Conservation (phyloP, 2,113 vertebrate genomes). For the Neopipo cinnamomea region DNA sequence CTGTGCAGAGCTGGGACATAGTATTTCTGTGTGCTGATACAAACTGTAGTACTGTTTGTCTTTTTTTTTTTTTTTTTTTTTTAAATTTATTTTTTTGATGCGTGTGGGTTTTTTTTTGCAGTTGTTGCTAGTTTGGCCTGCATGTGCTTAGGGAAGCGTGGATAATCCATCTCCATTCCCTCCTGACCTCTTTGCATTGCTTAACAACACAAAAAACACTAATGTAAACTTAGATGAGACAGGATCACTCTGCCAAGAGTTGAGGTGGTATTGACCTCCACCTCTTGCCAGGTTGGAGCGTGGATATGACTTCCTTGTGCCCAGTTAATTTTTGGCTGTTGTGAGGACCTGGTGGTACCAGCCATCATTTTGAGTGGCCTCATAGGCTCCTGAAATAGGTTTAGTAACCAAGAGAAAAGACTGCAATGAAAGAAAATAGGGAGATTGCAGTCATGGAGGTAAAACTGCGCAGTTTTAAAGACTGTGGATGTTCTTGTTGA, state of each 20-base stretch:
- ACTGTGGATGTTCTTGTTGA: neutral
- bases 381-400: neutral
- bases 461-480: neutral
- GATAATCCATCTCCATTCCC: neutral
- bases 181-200: neutral
- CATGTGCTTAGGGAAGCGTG: neutral
- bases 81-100: neutral
- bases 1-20: neutral
- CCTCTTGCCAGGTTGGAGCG: neutral
- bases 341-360: neutral
- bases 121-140: neutral
- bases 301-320: neutral
- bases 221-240: neutral
- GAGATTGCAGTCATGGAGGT: neutral
- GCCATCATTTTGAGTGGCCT: neutral
- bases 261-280: neutral
- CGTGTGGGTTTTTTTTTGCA: neutral
- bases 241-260: neutral
- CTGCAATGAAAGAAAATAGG: neutral
- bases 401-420: neutral
- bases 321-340: neutral
- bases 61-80: neutral
- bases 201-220: neutral
- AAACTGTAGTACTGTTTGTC: neutral
- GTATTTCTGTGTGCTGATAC: conserved; percentile 30